A percentile compares a stretch with the other conserved stretches of the same genome.
Evolutionary conservation across 2,113 vertebrate genomes (phyloP).

Genomic region (Ifrita kowaldi): DNA sequence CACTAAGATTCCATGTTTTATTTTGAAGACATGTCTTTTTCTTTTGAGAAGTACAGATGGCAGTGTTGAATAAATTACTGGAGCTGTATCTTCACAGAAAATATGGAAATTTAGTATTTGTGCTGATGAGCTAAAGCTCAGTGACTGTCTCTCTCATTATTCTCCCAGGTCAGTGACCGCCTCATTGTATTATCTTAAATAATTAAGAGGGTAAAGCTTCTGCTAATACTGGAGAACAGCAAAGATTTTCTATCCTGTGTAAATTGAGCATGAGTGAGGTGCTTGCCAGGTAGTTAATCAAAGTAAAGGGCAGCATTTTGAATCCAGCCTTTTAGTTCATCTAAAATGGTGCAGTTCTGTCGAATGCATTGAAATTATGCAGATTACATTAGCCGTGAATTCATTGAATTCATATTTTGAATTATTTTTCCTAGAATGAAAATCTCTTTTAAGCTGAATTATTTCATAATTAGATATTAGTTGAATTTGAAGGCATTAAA

Average conservation of each 20-base stretch:
- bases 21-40: background rate
- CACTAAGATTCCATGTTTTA: background rate
- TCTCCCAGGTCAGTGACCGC: background rate
- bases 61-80: constrained; percentile 47
- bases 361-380: background rate
- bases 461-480: background rate
- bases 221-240: background rate
- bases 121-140: background rate
- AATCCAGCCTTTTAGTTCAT: background rate
- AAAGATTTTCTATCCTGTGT: background rate
- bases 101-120: background rate
- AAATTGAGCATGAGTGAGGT: background rate
- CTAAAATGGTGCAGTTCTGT: background rate
- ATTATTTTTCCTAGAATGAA: background rate
- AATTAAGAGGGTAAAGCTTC: constrained; percentile 26
- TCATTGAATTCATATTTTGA: background rate
- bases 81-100: background rate
- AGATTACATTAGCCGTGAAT: background rate
- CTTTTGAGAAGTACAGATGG: constrained; percentile 27
- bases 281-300: background rate
- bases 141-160: constrained; percentile 1
- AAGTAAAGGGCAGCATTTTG: background rate
- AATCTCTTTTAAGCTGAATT: background rate
- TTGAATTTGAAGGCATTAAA: background rate
- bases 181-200: constrained; percentile 4